Conservation (phyloP, 2,888 invertebrate genomes). For the Luffia ferchaultella region DNA sequence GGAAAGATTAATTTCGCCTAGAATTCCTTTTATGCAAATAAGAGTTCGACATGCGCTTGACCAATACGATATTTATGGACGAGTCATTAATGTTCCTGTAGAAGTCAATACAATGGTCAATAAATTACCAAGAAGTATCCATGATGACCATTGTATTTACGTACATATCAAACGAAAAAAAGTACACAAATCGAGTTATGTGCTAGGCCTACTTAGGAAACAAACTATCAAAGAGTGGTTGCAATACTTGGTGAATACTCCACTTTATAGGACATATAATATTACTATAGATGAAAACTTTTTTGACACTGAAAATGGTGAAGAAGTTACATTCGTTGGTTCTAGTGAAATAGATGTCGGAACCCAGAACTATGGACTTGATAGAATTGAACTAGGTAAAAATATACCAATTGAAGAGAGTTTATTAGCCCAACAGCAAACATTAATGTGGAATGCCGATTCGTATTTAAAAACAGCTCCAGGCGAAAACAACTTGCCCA, state of each 20-base stretch:
- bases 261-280: slow-evolving; percentile 12
- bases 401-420: slow-evolving; percentile 16
- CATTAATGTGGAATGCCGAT: slow-evolving; percentile 20
- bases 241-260: slow-evolving; percentile 13
- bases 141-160: slow-evolving; percentile 1
- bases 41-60: neutral
- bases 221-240: slow-evolving; percentile 17
- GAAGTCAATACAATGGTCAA: slow-evolving; percentile 2
- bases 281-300: slow-evolving; percentile 14
- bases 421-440: slow-evolving; percentile 19
- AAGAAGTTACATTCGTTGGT: slow-evolving; percentile 2
- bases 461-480: slow-evolving; percentile 16
- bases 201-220: neutral
- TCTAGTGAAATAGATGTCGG: neutral
- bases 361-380: slow-evolving; percentile 6
- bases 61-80: slow-evolving; percentile 1
- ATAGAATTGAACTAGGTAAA: slow-evolving; percentile 12
- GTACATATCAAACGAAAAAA: slow-evolving; percentile 1
- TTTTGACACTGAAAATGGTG: slow-evolving; percentile 2
- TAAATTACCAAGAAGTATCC: slow-evolving; percentile 1
- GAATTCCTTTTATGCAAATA: slow-evolving; percentile 1
- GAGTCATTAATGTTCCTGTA: slow-evolving; percentile 2
- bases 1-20: neutral
- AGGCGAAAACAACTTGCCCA: slow-evolving; percentile 9
- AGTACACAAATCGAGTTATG: neutral